Conservation (phyloP, 2,888 invertebrate species). For the Xestia c-nigrum region DNA sequence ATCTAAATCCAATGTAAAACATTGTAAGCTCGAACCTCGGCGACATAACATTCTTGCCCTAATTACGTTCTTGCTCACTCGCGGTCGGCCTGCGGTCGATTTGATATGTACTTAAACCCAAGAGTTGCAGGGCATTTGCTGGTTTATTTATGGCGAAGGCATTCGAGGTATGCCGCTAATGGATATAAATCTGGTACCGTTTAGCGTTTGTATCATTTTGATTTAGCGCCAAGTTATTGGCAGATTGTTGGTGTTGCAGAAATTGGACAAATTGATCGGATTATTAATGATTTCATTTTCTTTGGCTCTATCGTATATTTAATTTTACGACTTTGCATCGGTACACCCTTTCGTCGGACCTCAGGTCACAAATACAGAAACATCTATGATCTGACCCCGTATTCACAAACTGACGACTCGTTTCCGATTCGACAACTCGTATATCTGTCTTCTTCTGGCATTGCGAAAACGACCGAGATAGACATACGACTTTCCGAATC, state of each 20-base stretch:
- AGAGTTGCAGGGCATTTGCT: conserved; percentile 39
- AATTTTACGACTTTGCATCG: not conserved
- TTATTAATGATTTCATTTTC: not conserved
- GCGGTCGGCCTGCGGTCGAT: conserved; percentile 51
- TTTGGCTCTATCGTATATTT: not conserved
- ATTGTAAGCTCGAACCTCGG: conserved; percentile 25
- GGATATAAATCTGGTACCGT: conserved; percentile 49
- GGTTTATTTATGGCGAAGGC: conserved; percentile 44
- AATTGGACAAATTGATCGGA: conserved; percentile 30
- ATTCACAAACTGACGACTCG: too few species aligned
- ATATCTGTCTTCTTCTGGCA: too few species aligned
- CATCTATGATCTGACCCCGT: too few species aligned
- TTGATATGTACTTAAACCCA: conserved; percentile 51
- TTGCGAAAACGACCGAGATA: too few species aligned
- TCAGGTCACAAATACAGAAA: too few species aligned
- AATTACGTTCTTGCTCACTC: conserved; percentile 53
- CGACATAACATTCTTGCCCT: conserved; percentile 68
- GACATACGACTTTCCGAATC: too few species aligned
- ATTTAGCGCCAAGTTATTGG: conserved; percentile 20
- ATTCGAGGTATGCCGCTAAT: conserved; percentile 52
- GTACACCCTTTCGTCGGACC: too few species aligned
- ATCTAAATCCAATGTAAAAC: conserved; percentile 27
- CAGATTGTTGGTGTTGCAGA: conserved; percentile 20
- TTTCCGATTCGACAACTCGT: too few species aligned
- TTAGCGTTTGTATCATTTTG: conserved; percentile 46